Conservation (phyloP, 1,140 invertebrate genomes). For the Orchestia grillus region DNA sequence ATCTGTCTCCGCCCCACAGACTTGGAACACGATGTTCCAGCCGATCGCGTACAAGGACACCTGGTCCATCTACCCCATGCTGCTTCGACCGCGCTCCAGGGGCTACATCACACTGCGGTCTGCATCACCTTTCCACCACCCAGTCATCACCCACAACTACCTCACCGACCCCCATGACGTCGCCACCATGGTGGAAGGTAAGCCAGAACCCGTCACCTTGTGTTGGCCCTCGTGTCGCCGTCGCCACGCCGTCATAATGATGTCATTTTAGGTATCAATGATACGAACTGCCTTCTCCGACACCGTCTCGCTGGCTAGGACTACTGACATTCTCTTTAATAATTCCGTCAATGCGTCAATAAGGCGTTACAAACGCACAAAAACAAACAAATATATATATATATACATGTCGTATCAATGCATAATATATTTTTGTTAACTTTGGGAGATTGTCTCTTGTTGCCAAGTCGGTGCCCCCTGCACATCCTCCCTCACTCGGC, state of each 20-base stretch:
- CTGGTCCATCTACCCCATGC: constrained; percentile 88
- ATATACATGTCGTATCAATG: no score
- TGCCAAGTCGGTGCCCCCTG: no score
- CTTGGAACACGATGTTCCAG: constrained; percentile 68
- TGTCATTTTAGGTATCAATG: no score
- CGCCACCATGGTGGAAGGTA: constrained; percentile 83
- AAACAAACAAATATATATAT: no score
- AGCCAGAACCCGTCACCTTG: background rate
- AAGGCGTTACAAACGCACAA: no score
- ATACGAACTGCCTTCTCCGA: no score
- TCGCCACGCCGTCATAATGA: background rate
- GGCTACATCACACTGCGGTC: constrained; percentile 85
- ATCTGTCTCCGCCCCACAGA: constrained; percentile 42
- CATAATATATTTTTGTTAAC: no score
- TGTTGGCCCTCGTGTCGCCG: background rate
- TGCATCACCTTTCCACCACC: constrained; percentile 89
- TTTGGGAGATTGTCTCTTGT: no score
- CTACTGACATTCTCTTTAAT: no score
- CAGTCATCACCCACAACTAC: constrained; percentile 93
- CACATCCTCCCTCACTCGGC: background rate
- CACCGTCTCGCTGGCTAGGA: no score
- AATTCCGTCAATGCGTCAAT: no score
- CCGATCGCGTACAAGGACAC: constrained; percentile 83
- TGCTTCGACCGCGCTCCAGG: constrained; percentile 80
- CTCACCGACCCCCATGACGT: constrained; percentile 85